Evolutionary conservation across 2,888 invertebrate species (phyloP).

Genomic region (Macaria liturata): DNA sequence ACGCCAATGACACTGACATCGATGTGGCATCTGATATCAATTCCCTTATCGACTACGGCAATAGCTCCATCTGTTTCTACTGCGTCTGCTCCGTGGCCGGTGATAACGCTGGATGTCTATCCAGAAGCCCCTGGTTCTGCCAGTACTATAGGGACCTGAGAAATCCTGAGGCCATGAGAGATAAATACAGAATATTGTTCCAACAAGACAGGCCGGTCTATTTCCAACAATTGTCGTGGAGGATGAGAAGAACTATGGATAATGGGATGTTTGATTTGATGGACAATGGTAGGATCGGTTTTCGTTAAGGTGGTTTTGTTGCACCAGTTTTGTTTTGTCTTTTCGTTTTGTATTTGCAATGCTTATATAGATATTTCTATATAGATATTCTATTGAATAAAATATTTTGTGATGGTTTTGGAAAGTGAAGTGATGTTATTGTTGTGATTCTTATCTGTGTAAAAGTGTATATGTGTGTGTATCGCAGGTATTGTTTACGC

Average conservation of each 20-base stretch:
- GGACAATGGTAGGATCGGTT: conserved; percentile 36
- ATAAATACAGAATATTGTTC: conserved; percentile 51
- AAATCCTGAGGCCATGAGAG: conserved; percentile 37
- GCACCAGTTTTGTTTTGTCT: conserved; percentile 30
- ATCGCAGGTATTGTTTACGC: neutral
- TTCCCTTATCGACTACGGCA: conserved; percentile 53
- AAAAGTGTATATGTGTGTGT: neutral
- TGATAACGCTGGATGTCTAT: conserved; percentile 46
- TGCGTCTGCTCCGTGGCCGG: conserved; percentile 62
- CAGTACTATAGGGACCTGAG: conserved; percentile 54
- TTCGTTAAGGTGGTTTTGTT: conserved; percentile 26
- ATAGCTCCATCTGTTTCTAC: conserved; percentile 52
- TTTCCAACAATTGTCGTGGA: conserved; percentile 61
- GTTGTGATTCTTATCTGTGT: neutral
- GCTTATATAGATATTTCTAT: too few species aligned
- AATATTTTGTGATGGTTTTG: conserved; percentile 8
- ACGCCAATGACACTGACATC: conserved; percentile 57
- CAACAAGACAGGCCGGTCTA: conserved; percentile 62
- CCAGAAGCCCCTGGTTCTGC: conserved; percentile 57
- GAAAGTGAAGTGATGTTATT: conserved; percentile 1
- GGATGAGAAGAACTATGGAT: conserved; percentile 70
- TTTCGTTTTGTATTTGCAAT: conserved; percentile 20
- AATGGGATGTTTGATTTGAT: conserved; percentile 57
- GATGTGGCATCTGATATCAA: conserved; percentile 48
- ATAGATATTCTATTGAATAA: too few species aligned